Conservation (phyloP, 2,888 invertebrate species). For the Aphodius sticticus region DNA sequence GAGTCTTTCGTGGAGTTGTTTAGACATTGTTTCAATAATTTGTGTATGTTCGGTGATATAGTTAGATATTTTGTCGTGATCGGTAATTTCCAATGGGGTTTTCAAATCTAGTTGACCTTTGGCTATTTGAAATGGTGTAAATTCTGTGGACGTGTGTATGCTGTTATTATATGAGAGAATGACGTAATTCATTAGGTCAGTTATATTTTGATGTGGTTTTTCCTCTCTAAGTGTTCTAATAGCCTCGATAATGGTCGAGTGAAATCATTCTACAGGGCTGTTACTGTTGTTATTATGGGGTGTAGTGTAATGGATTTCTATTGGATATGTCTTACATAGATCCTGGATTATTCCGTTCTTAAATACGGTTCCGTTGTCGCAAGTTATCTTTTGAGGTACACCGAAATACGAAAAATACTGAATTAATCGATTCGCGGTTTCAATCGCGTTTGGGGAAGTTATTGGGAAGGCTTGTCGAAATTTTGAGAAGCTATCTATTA, state of each 20-base stretch:
- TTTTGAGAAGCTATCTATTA: slow-evolving; percentile 44
- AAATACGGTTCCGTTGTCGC: slow-evolving; percentile 42
- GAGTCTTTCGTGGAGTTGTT: slow-evolving; percentile 17
- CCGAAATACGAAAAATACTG: slow-evolving; percentile 39
- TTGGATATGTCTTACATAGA: slow-evolving; percentile 38
- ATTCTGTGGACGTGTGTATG: slow-evolving; percentile 37
- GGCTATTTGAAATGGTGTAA: slow-evolving; percentile 37
- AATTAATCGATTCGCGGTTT: slow-evolving; percentile 39
- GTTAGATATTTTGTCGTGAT: slow-evolving; percentile 23
- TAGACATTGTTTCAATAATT: slow-evolving; percentile 13
- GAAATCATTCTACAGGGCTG: slow-evolving; percentile 40
- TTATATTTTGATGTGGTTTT: slow-evolving; percentile 27
- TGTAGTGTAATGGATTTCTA: slow-evolving; percentile 41
- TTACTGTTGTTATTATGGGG: slow-evolving; percentile 40
- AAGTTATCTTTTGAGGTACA: slow-evolving; percentile 39
- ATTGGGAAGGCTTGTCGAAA: slow-evolving; percentile 39
- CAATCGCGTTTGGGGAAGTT: slow-evolving; percentile 30
- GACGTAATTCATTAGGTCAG: slow-evolving; percentile 26
- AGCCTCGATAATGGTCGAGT: slow-evolving; percentile 41
- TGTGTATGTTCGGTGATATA: slow-evolving; percentile 31
- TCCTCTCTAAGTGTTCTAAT: slow-evolving; percentile 28
- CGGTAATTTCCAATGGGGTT: slow-evolving; percentile 32
- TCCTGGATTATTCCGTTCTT: slow-evolving; percentile 39
- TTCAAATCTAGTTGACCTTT: slow-evolving; percentile 36
- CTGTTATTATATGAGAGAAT: slow-evolving; percentile 37